phyloP scores from a whole-genome alignment of 2,797 vertebrate genomes.

The Australoheros facetus region DNA sequence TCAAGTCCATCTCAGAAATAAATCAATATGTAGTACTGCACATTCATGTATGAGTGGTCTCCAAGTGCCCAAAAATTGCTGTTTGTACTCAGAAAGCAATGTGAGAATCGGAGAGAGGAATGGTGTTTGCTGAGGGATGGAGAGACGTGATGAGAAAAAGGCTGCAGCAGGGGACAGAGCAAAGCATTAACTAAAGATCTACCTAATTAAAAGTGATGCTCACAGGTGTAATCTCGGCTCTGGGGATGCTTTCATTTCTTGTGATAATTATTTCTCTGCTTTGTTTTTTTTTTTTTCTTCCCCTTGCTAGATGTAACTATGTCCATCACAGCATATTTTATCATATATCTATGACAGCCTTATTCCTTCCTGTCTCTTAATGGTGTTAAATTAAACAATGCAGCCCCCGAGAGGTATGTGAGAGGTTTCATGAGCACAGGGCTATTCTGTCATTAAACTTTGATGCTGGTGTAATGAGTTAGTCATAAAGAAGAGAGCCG shows the following conservation, averaged over 20 bases:
- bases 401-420: constrained; percentile 42
- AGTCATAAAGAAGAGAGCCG: constrained; percentile 61
- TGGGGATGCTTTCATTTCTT: constrained; percentile 49
- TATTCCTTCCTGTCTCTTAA: constrained; percentile 40
- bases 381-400: constrained; percentile 61
- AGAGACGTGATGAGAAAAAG: constrained; percentile 27
- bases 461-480: constrained; percentile 74
- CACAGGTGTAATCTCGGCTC: constrained; percentile 59
- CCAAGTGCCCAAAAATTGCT: constrained; percentile 27
- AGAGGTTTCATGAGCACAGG: constrained; percentile 52
- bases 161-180: constrained; percentile 55
- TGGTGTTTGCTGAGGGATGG: constrained; percentile 22
- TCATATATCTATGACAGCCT: constrained; percentile 25
- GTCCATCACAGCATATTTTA: constrained; percentile 40
- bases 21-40: constrained; percentile 37
- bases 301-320: constrained; percentile 30
- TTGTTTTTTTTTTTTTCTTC: constrained; percentile 23
- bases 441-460: constrained; percentile 74
- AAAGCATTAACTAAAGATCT: constrained; percentile 69
- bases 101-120: constrained; percentile 5
- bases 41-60: constrained; percentile 36
- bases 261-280: constrained; percentile 66
- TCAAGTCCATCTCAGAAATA: constrained; percentile 50
- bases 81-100: constrained; percentile 31
- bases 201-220: constrained; percentile 70